Percentiles rank a stretch among this genome's conserved stretches.
phyloP scores from a whole-genome alignment of 2,888 invertebrate species.

The Plagodis dolabraria region DNA sequence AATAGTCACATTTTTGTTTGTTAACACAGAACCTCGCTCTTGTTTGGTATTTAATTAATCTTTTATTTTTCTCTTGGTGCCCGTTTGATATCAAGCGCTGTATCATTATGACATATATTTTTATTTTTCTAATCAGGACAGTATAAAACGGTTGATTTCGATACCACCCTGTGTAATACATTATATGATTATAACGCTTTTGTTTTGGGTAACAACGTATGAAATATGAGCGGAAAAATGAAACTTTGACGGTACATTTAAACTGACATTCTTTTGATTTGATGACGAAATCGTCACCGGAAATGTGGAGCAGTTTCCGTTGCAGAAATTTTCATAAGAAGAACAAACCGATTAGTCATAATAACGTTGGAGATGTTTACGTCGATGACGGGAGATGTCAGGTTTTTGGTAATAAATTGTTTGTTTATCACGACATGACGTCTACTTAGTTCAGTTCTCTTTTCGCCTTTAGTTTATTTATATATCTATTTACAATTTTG shows the following conservation, averaged over 20 bases:
- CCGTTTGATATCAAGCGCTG: too few species aligned
- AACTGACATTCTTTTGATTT: constrained; percentile 11
- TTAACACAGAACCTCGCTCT: too few species aligned
- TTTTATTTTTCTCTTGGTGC: too few species aligned
- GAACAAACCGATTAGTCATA: background rate
- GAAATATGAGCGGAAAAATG: constrained; percentile 17
- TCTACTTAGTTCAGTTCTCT: background rate
- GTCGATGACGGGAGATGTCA: background rate
- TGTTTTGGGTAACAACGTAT: constrained; percentile 20
- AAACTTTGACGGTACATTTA: constrained; percentile 22
- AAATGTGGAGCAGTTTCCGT: constrained; percentile 14
- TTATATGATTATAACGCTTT: constrained; percentile 26
- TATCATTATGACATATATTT: too few species aligned
- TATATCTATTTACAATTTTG: background rate
- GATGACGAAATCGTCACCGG: constrained; percentile 2
- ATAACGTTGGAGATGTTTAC: too few species aligned
- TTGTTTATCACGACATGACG: background rate
- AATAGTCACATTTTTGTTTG: too few species aligned
- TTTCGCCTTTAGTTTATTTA: too few species aligned
- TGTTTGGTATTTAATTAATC: too few species aligned
- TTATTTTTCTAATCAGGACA: too few species aligned
- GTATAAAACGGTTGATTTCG: too few species aligned
- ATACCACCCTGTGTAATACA: constrained; percentile 1
- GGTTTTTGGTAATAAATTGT: background rate
- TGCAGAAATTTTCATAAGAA: constrained; percentile 2